Percentiles rank a stretch among this genome's conserved stretches.
Conservation (phyloP, 1,140 invertebrate genomes). For the Dendrolimus punctatus region DNA sequence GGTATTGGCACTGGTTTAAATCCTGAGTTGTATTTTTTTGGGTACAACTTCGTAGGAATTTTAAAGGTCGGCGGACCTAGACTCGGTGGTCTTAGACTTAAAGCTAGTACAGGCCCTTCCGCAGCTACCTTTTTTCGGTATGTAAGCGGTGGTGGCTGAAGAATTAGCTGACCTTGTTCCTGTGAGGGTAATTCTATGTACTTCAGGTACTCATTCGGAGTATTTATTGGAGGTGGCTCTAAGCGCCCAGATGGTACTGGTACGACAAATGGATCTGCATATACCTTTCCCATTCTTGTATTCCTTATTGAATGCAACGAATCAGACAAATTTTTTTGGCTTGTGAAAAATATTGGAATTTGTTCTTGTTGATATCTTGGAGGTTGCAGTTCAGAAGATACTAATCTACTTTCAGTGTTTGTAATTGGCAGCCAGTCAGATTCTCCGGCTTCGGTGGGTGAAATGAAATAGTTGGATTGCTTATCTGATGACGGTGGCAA, state of each 20-base stretch:
- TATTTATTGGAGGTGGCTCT: slow-evolving; percentile 29
- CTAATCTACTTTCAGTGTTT: slow-evolving; percentile 19
- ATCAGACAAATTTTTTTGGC: slow-evolving; percentile 7
- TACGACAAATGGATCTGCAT: slow-evolving; percentile 14
- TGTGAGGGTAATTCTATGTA: slow-evolving; percentile 19
- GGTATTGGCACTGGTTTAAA: slow-evolving; percentile 56
- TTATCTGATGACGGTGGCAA: slow-evolving; percentile 40
- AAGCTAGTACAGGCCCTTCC: slow-evolving; percentile 17
- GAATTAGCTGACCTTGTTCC: slow-evolving; percentile 24
- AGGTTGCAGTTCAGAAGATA: not conserved
- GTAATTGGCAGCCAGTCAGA: slow-evolving; percentile 57
- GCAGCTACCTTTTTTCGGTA: not conserved
- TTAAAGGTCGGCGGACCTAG: slow-evolving; percentile 18
- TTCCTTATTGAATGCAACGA: slow-evolving; percentile 12
- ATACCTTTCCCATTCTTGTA: slow-evolving; percentile 26
- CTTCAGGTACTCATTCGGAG: slow-evolving; percentile 26
- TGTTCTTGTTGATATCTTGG: slow-evolving; percentile 8
- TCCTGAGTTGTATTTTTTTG: slow-evolving; percentile 44
- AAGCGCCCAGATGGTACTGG: slow-evolving; percentile 30
- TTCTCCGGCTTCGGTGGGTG: slow-evolving; percentile 31
- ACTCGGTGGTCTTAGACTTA: slow-evolving; percentile 25
- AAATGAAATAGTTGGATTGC: slow-evolving; percentile 32
- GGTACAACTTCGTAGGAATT: slow-evolving; percentile 48
- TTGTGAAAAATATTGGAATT: slow-evolving; percentile 18
- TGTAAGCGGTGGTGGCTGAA: too few species aligned